Evolutionary conservation across 2,888 invertebrate species (phyloP), one percentile per base, ranked within the genome.

Genomic region (Drosophila pseudotalamancana): DNA sequence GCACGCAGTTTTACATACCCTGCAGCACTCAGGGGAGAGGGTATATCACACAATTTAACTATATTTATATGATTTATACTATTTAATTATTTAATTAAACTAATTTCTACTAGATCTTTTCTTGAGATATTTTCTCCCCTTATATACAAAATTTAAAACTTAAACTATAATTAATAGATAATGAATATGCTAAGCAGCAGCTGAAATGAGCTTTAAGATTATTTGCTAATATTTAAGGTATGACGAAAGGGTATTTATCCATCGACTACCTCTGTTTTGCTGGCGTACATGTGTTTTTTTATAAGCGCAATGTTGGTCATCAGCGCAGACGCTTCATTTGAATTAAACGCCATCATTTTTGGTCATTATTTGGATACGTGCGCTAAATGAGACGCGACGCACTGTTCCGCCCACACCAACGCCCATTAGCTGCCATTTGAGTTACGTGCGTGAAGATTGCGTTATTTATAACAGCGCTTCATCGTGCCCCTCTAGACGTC

Each of bases 311-410:
- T 51, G 67, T 45, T 68, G 88, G 84, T 72, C 88, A 86, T 83
- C 77, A 75, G 56, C 50, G 43, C 55, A 59, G 66, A 21, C 39
- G 55, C 56, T 70, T 77, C 77, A 79, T 83, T 78, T 77, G 77
- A 85, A 85, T 87, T 81, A 83, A 82, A 85, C 68, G 83, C 86
- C 77, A 88, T 88, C 84, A 89, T 89, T 86, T 88, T 73, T 77
- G 89, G 89, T 80, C 88, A 89, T 88, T 89, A 88, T 83, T 87
- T 84, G 87, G 72, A 67, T 88, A 85, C 89, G 88, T 88, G 88
- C 78, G 89, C 79, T 86, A 88, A 88, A 84, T 84, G 83, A 84
- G 88, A 87, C 87, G 88, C 88, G 81, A 77, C 80, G 66, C 21
- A 31, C 42, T 50, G 45, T 48, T 8, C 11, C 42, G 12, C 43